A percentile compares a stretch with the other conserved stretches of the same genome.
Evolutionary conservation across 2,888 invertebrate genomes (phyloP).

Genomic region (Tipula helvola): DNA sequence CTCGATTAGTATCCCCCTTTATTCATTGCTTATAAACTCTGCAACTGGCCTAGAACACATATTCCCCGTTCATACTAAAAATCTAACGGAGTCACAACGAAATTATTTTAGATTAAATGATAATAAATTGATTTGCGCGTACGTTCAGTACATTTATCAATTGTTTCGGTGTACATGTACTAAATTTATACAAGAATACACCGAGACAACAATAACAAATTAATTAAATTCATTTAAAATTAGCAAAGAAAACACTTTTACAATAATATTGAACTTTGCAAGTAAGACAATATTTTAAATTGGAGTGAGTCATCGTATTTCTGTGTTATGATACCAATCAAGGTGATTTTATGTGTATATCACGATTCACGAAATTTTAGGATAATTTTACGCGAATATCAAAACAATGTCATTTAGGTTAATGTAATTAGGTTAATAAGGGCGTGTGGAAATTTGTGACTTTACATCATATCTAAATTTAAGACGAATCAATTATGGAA

Average conservation of each 20-base stretch:
- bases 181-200: neutral
- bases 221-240: neutral
- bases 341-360: neutral
- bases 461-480: neutral
- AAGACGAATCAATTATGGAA: neutral
- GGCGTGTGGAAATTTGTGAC: neutral
- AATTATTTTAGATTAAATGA: neutral
- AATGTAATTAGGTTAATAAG: neutral
- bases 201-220: neutral
- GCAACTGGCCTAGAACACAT: neutral
- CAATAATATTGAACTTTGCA: neutral
- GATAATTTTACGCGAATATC: neutral
- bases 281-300: neutral
- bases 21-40: neutral
- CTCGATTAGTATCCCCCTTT: neutral
- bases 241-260: neutral
- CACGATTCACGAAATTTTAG: neutral
- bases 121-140: neutral
- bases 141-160: neutral
- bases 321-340: neutral
- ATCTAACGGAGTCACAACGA: neutral
- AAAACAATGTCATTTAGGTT: neutral
- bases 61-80: neutral
- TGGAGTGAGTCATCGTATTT: neutral
- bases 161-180: neutral